Evolutionary conservation across 2,113 vertebrate species (phyloP).

Genomic region (Cynocephalus volans): DNA sequence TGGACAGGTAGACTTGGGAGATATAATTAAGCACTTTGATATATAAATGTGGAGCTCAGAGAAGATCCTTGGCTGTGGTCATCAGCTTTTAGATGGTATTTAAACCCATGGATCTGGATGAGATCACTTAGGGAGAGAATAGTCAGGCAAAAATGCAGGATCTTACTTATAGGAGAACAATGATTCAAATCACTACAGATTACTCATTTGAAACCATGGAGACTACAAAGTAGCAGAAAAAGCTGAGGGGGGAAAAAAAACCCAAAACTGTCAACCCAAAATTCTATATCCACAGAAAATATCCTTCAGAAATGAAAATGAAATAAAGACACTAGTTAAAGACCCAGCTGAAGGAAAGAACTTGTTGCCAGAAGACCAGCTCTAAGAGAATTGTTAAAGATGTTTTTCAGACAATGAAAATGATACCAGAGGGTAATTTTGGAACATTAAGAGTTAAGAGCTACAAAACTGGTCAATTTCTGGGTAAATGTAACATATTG

Average conservation of each 20-base stretch:
- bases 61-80: neutral
- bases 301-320: neutral
- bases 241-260: neutral
- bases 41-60: neutral
- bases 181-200: neutral
- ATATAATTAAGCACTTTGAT: neutral
- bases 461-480: neutral
- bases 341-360: neutral
- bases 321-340: conserved; percentile 3
- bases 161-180: neutral
- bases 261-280: neutral
- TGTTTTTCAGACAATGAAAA: neutral
- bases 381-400: neutral
- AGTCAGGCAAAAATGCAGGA: neutral
- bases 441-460: neutral
- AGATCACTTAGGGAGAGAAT: no score
- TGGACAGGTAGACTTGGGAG: neutral
- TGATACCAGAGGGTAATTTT: neutral
- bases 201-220: neutral
- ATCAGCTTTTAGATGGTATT: neutral
- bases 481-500: neutral
- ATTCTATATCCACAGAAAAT: neutral
- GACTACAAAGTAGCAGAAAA: no score
- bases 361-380: neutral
- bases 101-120: neutral